These are phyloP conservation scores for Montipora cactus DNA, from an alignment of 64 coral and sea anemone species.

Conservation along the genomic window DNA sequence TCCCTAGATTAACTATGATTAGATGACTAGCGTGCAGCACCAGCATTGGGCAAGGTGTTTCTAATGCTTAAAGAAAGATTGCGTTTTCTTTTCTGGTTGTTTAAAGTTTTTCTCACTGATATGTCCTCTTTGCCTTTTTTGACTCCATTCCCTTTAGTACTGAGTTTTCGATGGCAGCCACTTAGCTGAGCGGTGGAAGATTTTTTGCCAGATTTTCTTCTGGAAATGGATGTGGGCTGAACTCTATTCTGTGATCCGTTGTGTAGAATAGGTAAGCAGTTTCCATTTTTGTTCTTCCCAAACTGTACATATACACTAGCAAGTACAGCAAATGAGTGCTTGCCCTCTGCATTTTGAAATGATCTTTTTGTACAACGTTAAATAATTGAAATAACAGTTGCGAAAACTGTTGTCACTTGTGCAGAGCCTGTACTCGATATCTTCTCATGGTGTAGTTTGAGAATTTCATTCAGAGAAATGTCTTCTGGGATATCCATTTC, in stretches of 20 bases:
- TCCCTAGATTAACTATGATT: not conserved
- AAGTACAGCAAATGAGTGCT: conserved; percentile 55
- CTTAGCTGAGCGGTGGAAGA: conserved; percentile 31
- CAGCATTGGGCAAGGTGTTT: conserved; percentile 26
- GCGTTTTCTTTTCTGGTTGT: conserved; percentile 26
- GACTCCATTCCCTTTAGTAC: not conserved
- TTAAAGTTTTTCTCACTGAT: conserved; percentile 27
- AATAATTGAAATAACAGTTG: conserved; percentile 35
- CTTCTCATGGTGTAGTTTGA: conserved; percentile 38
- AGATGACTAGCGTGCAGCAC: conserved; percentile 7
- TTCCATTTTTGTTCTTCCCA: conserved; percentile 34
- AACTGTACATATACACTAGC: conserved; percentile 60
- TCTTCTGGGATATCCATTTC: not conserved
- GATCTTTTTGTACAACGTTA: conserved; percentile 42
- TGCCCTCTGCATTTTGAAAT: conserved; percentile 62
- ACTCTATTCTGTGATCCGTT: conserved; percentile 59
- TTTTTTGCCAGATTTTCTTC: conserved; percentile 58
- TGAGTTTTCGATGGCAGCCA: conserved; percentile 13
- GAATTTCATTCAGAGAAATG: not conserved
- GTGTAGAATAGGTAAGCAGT: conserved; percentile 41
- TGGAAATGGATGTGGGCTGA: conserved; percentile 42
- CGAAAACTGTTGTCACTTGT: conserved; percentile 60
- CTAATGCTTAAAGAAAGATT: conserved; percentile 58
- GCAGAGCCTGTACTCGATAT: conserved; percentile 35
- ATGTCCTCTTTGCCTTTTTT: not conserved